Evolutionary conservation across 2,888 invertebrate species (phyloP).

Genomic region (Synergus itoensis): DNA sequence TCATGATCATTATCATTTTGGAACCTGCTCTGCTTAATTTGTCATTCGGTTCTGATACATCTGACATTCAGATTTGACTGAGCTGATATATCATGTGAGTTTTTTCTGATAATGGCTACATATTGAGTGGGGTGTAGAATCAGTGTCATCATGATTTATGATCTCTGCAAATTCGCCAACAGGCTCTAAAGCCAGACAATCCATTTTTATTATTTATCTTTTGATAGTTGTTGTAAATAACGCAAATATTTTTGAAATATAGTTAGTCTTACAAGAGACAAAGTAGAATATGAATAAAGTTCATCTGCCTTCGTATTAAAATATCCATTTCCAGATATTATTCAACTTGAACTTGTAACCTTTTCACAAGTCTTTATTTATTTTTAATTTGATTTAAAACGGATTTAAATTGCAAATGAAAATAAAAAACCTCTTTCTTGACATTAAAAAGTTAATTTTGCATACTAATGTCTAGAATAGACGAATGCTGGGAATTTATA

Average conservation of each 20-base stretch:
- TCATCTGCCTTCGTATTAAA: too few relatives aligned
- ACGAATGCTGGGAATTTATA: too few relatives aligned
- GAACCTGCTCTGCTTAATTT: neutral
- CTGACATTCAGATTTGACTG: neutral
- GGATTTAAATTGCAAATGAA: neutral
- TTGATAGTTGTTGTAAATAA: too few relatives aligned
- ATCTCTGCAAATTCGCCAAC: neutral
- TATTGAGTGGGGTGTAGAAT: neutral
- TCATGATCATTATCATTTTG: slow-evolving; percentile 19
- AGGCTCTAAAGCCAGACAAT: neutral
- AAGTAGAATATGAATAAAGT: too few relatives aligned
- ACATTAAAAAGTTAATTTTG: neutral
- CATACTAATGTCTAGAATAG: too few relatives aligned
- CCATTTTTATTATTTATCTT: too few relatives aligned
- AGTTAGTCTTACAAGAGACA: too few relatives aligned
- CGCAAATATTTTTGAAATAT: too few relatives aligned
- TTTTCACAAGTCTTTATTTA: neutral
- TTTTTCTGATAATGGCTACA: neutral
- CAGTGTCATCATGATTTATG: neutral
- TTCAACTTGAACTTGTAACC: too few relatives aligned
- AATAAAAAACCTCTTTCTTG: neutral
- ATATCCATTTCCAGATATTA: too few relatives aligned
- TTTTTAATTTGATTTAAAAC: neutral
- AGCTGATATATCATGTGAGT: neutral
- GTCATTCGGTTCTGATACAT: slow-evolving; percentile 17